Base-by-base conservation (phyloP, 2,888 invertebrate genomes). In the Nysson spinosus region DNA sequence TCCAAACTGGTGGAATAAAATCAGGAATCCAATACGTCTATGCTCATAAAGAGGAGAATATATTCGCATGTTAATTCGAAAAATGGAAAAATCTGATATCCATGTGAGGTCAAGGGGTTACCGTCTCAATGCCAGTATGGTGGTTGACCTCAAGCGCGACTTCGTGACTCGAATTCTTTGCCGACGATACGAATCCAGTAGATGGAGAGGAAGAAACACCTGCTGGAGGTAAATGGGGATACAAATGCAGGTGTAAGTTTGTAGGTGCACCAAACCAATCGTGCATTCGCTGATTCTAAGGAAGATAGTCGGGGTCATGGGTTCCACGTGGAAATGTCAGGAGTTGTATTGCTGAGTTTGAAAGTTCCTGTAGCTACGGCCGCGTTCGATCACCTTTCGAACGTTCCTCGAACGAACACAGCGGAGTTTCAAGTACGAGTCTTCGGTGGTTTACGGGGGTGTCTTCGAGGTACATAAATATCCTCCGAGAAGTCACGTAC, bases 241-340 rank as follows among this genome's bases (percentile, higher is more conserved):
- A 16, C 19, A 46, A 16, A 39, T 6, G 32, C 51, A 46, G 43
- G 60, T 49, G 56, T 43, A 47, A 50, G 14, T 16, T 28, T 16
- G 57, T 43, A 26, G 16, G 37, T 60, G 42, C 43, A 67, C 28
- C 34, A 22, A 35, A 34, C 17, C 30, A 49, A 64, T 47, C 37
- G 51, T 56, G 20, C 49, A 22, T 50, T 57, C 26, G 39, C 24
- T 47, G 71, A 68, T 71, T 57, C 76, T 75, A 66, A 37, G 64
- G 66, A 70, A 68, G 76, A 57, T 52, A 68, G 22, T 42, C 32
- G 58, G 75, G 74, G 66, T 71, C 65, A 75, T 65, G 75, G 69
- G 69, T 72, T 57, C 56, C 58, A 37, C 52, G 49, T 61, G 66
- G 69, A 80, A 80, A 80, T 80, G 80, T 78, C 80, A 80, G 57